Base-by-base conservation (phyloP, 2,888 invertebrate genomes). In the Catocala nupta region DNA sequence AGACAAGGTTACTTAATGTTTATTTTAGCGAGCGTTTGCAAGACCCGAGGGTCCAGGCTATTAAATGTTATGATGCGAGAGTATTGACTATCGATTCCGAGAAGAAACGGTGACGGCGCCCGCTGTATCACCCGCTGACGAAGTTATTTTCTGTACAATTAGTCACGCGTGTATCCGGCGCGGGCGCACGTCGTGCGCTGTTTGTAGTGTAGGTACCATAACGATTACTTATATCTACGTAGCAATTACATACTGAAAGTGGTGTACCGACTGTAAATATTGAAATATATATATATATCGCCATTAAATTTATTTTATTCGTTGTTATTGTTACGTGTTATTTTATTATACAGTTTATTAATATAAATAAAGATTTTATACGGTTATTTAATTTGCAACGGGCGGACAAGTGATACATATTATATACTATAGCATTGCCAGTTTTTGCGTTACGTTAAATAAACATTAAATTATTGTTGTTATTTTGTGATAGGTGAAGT, bases 71-170 rank as follows among this genome's bases (percentile, higher is more conserved):
- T 65, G 65, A 67, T 65, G 69, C 58, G 68, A 68, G 53, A 58
- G 78, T 81, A 85, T 81, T 82, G 83, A 82, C 79, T 87, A 88
- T 91, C 81, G 88, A 79, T 93, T 93, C 93, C 71, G 77, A 90
- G 93, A 93, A 93, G 84, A 83, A 85, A 86, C 87, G 89, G 87
- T 91, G 93, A 91, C 92, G 86, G 83, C 79, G 78, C 80, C 71
- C 83, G 84, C 77, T 91, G 92, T 92, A 91, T 93, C 92, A 92
- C 88, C 79, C 83, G 86, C 91, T 93, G 92, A 91, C 92, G 89
- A 89, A 92, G 92, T 92, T 93, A 93, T 93, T 93, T 93, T 93
- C 93, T 93, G 93, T 90, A 83, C 88, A 85, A 91, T 93, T 93
- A 93, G 93, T 93, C 93, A 94, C 92, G 83, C 92, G 88, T 87